Evolutionary conservation across 2,113 vertebrate species (phyloP), one percentile per base, ranked within the genome.

Genomic region (Patagioenas fasciata): DNA sequence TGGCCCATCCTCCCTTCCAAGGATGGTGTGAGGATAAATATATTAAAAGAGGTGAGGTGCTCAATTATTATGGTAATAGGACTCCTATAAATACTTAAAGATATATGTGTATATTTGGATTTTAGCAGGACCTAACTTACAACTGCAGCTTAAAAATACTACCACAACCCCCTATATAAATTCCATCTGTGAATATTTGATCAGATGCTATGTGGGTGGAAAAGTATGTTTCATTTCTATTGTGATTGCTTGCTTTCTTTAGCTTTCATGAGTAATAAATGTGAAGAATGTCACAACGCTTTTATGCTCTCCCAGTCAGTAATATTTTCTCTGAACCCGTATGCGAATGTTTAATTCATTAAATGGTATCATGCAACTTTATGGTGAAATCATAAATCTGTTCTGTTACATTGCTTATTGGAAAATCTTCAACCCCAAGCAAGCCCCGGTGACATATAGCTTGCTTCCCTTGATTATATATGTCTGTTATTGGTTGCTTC

Each of bases 271-370:
- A 97, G 91, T 91, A 96, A 97, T 96, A 97, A 95, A 95, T 0
- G 20, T 89, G 94, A 94, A 95, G 93, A 93, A 94, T 97, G 77
- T 96, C 80, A 83, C 80, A 91, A 72, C 0, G 10, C 32, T 92
- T 97, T 95, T 85, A 82, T 88, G 83, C 88, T 95, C 77, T 95
- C 91, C 48, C 80, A 47, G 93, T 88, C 77, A 93, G 95, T 92
- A 94, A 96, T 95, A 96, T 96, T 96, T 96, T 93, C 80, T 97
- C 91, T 67, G 72, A 97, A 94, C 62, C 77, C 13, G 9, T 73
- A 80, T 89, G 77, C 5, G 80, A 93, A 97, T 97, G 96, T 97
- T 97, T 97, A 97, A 97, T 97, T 96, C 95, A 97, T 97, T 97
- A 97, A 96, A 93, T 90, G 48, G 88, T 96, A 96, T 88, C 94